Evolutionary conservation across 2,797 vertebrate species (phyloP).

Genomic region (Benthosema pterotum): DNA sequence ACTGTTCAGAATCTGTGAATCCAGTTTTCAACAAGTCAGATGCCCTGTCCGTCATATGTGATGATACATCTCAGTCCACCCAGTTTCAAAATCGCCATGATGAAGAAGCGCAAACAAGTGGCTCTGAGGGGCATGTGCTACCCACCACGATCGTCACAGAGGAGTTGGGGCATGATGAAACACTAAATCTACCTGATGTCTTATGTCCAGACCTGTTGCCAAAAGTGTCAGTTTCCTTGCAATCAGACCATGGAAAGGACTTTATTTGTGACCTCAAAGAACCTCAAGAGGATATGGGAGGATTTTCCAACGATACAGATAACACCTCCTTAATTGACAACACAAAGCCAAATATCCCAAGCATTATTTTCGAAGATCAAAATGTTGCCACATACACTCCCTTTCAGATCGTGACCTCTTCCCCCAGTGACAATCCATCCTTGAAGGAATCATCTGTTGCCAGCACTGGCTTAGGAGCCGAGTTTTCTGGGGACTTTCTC

Average conservation of each 20-base stretch:
- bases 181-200: neutral
- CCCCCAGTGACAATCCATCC: conserved; percentile 34
- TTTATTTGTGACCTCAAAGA: neutral
- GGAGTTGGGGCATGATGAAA: conserved; percentile 5
- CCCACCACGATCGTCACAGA: neutral
- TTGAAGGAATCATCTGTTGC: conserved; percentile 8
- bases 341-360: neutral
- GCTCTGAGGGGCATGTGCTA: neutral
- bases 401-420: conserved; percentile 51
- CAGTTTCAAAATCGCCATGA: neutral
- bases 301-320: conserved; percentile 7
- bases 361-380: conserved; percentile 23
- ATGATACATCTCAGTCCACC: conserved; percentile 18
- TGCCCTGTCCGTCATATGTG: conserved; percentile 16
- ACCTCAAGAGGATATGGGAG: neutral
- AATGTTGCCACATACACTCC: conserved; percentile 27
- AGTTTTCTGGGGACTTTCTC: conserved; percentile 32
- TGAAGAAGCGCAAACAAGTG: neutral
- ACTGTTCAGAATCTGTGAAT: conserved; percentile 25
- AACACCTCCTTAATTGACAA: neutral
- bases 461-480: neutral
- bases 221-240: neutral
- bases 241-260: neutral
- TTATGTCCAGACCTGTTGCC: conserved; percentile 6
- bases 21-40: conserved; percentile 19